Evolutionary conservation across 2,888 invertebrate genomes (phyloP).

Genomic region (Callosobruchus maculatus): DNA sequence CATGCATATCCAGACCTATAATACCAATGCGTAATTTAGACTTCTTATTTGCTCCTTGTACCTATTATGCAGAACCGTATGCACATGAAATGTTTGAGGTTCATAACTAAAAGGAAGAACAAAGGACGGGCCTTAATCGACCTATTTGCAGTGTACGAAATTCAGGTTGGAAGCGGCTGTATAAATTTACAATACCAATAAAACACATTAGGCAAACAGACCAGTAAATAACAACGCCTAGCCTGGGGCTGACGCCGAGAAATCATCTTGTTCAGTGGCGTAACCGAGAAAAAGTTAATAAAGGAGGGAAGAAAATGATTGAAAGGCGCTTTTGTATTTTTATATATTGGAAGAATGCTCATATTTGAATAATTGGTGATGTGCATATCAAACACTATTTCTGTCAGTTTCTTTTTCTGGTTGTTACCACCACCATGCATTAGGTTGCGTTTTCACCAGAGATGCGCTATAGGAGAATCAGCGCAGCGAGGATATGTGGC

Average conservation of each 20-base stretch:
- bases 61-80: neutral
- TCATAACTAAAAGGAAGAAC: neutral
- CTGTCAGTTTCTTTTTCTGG: too few relatives aligned
- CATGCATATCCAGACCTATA: too few relatives aligned
- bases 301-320: too few relatives aligned
- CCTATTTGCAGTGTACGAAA: neutral
- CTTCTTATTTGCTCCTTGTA: neutral
- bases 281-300: neutral
- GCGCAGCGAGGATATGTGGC: too few relatives aligned
- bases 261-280: neutral
- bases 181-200: neutral
- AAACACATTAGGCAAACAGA: neutral
- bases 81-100: neutral
- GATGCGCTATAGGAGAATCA: too few relatives aligned
- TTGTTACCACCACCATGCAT: too few relatives aligned
- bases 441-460: too few relatives aligned
- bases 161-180: neutral
- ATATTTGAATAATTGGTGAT: too few relatives aligned
- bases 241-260: neutral
- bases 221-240: neutral
- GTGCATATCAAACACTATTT: too few relatives aligned
- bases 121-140: neutral
- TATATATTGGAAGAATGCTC: too few relatives aligned
- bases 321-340: too few relatives aligned
- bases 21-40: too few relatives aligned